A percentile compares a stretch with the other conserved stretches of the same genome.
Conservation (phyloP, 2,113 vertebrate species). For the Gymnorhina tibicen region DNA sequence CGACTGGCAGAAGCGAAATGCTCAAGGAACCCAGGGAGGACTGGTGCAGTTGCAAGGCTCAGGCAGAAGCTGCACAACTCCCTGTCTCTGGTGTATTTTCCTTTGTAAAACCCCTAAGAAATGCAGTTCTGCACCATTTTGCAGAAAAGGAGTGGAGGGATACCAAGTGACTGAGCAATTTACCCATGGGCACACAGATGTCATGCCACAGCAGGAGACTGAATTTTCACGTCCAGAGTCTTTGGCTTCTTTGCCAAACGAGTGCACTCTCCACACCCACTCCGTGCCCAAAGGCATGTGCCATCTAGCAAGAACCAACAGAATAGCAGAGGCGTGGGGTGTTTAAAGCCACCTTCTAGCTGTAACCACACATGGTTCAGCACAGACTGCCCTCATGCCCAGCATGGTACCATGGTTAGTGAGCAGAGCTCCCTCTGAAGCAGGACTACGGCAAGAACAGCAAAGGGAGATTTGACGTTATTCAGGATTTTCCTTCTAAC, state of each 20-base stretch:
- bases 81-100: background rate
- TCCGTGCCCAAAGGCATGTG: background rate
- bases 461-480: background rate
- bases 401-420: accelerated
- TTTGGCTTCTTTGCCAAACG: background rate
- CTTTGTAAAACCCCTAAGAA: background rate
- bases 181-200: accelerated
- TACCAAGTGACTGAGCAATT: accelerated
- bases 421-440: background rate
- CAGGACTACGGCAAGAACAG: background rate
- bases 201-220: background rate
- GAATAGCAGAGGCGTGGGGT: background rate
- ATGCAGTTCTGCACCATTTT: background rate
- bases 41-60: background rate
- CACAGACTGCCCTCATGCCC: accelerated
- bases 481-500: background rate
- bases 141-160: background rate
- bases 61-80: background rate
- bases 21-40: background rate
- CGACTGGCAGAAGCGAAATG: accelerated
- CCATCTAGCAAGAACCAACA: background rate
- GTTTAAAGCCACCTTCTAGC: background rate
- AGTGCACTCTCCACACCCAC: background rate
- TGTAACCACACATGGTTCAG: background rate
- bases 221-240: background rate